Evolutionary conservation across 2,888 invertebrate species (phyloP), one percentile per base, ranked within the genome.

Genomic region (Seira musarum): DNA sequence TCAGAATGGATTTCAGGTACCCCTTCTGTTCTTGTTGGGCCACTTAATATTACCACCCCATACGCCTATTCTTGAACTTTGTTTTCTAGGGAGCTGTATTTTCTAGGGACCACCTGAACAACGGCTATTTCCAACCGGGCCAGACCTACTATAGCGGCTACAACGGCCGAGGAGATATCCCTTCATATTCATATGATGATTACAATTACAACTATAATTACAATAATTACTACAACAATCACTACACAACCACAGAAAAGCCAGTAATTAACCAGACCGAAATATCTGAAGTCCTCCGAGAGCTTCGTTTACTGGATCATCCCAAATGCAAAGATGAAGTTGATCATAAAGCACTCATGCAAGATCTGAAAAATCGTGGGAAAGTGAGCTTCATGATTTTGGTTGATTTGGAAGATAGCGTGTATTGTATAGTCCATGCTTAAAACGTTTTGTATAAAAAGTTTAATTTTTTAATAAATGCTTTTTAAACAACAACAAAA

Each of bases 301-400:
- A 83, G 49, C 71, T 84, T 6, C 24, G 78, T 24, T 40, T 82
- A 21, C 46, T 75, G 10, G 80, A 80, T 35, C 83, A 82, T 79
- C 83, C 83, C 13, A 63, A 75, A 57, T 84, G 83, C 46, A 82
- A 82, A 46, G 81, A 82, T 71, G 80, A 78, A 60, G 80, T 84
- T 5, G 73, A 84, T 24, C 83, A 84, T 21, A 60, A 70, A 24
- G 70, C 72, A 15, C 60, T 84, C n/a, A 75, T 84, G 73, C 19
- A 76, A 13, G 78, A 73, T 21, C 61, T 84, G 2, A 82, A 73
- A 67, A 81, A 79, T 35, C 66, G 63, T 15, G 84, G 84, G 0
- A 82, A 78, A 70, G 81, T 81, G 0, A 81, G 82, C 1, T 84
- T 84, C 35, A 84, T 84, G 84, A 82, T 84, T 63, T n/a, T 84